Conservation (phyloP, 2,797 vertebrate species). For the Phrynocephalus guinanensis region DNA sequence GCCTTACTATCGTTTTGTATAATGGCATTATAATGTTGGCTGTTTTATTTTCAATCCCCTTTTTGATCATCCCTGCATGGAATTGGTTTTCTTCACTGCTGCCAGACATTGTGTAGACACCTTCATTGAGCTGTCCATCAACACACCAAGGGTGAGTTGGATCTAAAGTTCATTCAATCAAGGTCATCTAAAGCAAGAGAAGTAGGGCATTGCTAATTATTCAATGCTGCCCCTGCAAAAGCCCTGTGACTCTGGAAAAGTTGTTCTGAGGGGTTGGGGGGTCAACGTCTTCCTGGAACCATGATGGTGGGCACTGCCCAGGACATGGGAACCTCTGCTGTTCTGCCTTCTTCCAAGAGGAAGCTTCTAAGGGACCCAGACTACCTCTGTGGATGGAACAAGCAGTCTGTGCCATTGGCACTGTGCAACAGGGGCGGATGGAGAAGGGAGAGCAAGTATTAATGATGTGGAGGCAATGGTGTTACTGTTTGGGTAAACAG, state of each 20-base stretch:
- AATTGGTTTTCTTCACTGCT: too few relatives aligned
- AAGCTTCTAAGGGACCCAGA: background rate
- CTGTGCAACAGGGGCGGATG: background rate
- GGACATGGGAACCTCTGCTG: background rate
- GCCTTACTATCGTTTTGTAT: too few relatives aligned
- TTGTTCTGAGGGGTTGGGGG: background rate
- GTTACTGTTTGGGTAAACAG: conserved; percentile 42
- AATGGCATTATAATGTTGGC: too few relatives aligned
- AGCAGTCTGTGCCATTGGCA: background rate
- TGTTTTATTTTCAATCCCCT: too few relatives aligned
- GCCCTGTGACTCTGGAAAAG: background rate
- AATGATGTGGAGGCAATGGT: background rate
- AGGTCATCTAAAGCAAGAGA: background rate
- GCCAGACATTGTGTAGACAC: too few relatives aligned
- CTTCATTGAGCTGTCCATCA: too few relatives aligned
- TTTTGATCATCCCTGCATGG: too few relatives aligned
- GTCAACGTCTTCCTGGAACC: background rate
- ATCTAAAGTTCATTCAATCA: background rate
- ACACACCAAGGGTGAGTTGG: background rate
- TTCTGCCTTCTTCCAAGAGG: background rate
- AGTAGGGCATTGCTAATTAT: too few relatives aligned
- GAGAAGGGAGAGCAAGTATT: conserved; percentile 14
- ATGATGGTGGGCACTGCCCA: background rate
- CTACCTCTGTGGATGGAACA: background rate
- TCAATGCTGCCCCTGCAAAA: too few relatives aligned